Conservation (phyloP, 92 coral and sea anemone species). For the Porites rus region DNA sequence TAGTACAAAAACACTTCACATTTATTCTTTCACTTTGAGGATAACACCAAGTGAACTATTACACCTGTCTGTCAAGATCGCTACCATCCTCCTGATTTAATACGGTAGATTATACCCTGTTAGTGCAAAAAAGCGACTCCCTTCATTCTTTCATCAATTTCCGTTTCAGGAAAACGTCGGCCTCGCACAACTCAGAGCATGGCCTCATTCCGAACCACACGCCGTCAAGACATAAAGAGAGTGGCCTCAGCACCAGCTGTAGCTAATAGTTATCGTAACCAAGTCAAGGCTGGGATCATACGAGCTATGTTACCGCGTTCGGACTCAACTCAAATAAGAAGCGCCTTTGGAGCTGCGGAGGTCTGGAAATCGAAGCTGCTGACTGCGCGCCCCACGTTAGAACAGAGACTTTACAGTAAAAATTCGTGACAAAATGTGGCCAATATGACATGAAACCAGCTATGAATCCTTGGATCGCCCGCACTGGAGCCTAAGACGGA, state of each 20-base stretch:
- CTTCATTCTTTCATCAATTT: not conserved
- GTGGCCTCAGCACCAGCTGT: constrained; percentile 82
- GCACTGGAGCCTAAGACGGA: not conserved
- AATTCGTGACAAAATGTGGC: constrained; percentile 10
- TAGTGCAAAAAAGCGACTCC: not conserved
- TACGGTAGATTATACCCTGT: not conserved
- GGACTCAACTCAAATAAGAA: constrained; percentile 42
- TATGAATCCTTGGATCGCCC: not conserved
- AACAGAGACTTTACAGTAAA: constrained; percentile 41
- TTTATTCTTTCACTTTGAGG: too few species aligned
- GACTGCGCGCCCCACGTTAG: constrained; percentile 58
- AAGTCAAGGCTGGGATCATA: constrained; percentile 70
- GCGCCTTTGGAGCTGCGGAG: constrained; percentile 68
- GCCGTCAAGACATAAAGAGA: constrained; percentile 65
- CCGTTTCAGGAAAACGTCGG: constrained; percentile 74
- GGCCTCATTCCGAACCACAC: constrained; percentile 62
- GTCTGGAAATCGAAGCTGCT: constrained; percentile 71
- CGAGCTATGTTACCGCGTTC: constrained; percentile 73
- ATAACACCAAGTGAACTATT: too few species aligned
- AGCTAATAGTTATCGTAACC: constrained; percentile 74
- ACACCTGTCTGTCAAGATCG: too few species aligned
- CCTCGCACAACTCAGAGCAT: constrained; percentile 94
- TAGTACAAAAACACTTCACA: too few species aligned
- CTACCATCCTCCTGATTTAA: not conserved
- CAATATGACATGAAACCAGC: not conserved